A percentile compares a stretch with the other conserved stretches of the same genome.
phyloP scores from a whole-genome alignment of 2,888 invertebrate species.

The Chalcis sispes region DNA sequence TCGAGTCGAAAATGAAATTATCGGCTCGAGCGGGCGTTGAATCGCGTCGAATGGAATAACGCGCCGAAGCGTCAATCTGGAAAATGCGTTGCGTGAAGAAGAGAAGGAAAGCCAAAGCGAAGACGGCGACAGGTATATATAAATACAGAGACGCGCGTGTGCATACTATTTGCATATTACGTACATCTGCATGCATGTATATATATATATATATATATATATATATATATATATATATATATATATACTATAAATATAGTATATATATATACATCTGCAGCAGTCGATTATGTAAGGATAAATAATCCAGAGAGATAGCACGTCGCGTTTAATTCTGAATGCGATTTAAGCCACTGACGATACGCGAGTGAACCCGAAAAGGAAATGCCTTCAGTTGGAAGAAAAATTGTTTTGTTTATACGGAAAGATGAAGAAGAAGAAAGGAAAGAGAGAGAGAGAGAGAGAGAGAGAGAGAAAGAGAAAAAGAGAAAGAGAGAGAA shows the following conservation, averaged over 20 bases:
- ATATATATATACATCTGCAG: not conserved
- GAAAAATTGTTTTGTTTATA: conserved; percentile 18
- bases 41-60: conserved; percentile 11
- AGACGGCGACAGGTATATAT: no score
- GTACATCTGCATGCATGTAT: no score
- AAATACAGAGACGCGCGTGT: no score
- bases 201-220: no score
- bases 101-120: not conserved
- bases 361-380: no score
- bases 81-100: conserved; percentile 1
- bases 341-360: not conserved
- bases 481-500: no score
- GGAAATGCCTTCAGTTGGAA: no score
- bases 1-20: conserved; percentile 60
- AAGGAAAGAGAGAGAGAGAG: no score
- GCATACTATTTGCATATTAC: no score
- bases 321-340: conserved; percentile 24
- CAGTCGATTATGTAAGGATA: conserved; percentile 30
- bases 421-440: not conserved
- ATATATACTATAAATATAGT: no score
- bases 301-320: conserved; percentile 10
- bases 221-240: no score
- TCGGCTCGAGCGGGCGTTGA: conserved; percentile 46
- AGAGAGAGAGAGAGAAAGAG: no score
- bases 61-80: conserved; percentile 2